Conservation (phyloP, 2,113 vertebrate genomes). For the Podarcis muralis region DNA sequence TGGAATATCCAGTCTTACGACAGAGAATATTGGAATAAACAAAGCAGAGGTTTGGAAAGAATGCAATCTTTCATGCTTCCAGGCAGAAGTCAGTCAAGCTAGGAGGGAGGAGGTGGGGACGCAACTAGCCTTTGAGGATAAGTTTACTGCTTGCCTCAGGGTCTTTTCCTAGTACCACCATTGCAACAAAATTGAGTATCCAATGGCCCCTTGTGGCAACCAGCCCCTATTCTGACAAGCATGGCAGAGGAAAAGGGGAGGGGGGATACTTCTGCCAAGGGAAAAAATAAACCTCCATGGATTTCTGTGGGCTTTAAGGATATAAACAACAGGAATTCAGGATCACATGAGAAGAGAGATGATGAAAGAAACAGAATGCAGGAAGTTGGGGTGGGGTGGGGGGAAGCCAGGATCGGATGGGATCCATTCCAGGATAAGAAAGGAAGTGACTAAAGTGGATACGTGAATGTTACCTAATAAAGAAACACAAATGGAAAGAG, state of each 20-base stretch:
- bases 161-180: slow-evolving; percentile 29
- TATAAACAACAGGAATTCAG: slow-evolving; percentile 57
- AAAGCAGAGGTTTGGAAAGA: slow-evolving; percentile 29
- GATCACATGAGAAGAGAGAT: slow-evolving; percentile 61
- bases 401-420: slow-evolving; percentile 55
- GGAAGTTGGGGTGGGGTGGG: slow-evolving; percentile 61
- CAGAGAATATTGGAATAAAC: slow-evolving; percentile 21
- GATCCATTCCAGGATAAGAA: slow-evolving; percentile 56
- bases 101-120: not conserved
- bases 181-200: slow-evolving; percentile 4
- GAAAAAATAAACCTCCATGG: slow-evolving; percentile 48
- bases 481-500: slow-evolving; percentile 48
- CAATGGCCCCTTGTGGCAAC: not conserved
- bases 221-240: not conserved
- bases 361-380: slow-evolving; percentile 50
- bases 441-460: slow-evolving; percentile 42
- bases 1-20: slow-evolving; percentile 12
- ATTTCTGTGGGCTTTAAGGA: slow-evolving; percentile 59
- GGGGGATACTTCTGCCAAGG: slow-evolving; percentile 49
- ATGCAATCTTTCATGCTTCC: slow-evolving; percentile 16
- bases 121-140: not conserved
- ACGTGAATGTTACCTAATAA: slow-evolving; percentile 53
- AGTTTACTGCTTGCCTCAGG: not conserved
- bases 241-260: slow-evolving; percentile 16
- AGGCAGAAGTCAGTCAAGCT: slow-evolving; percentile 13